Base-by-base conservation (phyloP, 2,888 invertebrate species). In the Plemyria rubiginata region DNA sequence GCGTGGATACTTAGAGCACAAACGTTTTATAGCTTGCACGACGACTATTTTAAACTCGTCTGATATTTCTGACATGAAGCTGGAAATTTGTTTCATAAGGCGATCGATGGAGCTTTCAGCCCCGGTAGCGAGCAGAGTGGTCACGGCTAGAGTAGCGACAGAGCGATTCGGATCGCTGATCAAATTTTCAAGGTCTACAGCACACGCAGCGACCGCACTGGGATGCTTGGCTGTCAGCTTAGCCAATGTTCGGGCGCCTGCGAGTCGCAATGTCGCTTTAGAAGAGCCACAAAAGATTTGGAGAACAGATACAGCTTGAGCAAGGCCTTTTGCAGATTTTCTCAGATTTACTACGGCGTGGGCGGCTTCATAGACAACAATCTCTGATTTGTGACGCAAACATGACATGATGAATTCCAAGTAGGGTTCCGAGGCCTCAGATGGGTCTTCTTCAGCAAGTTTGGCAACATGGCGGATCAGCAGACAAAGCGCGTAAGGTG, bases 11-110 rank as follows among this genome's bases (percentile, higher is more conserved):
- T 99, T 99, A 50, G 97, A 94, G 79, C 98, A 98, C 4, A 99
- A 91, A 0, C 98, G 96, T 71, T 97, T 93, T 56, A 97, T 96
- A 0, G 97, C 99, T 86, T 98, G 97, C 0, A 99, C 99, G 0
- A 99, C 99, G 0, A 99, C 99, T 51, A 99, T 97, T 92, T 99
- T 99, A 84, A 99, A 99, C 90, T 99, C 99, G 86, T 99, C 99
- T 0, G 99, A 98, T 72, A 99, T 99, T 92, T 99, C 99, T 0
- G 98, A 98, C 58, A 99, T 99, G 85, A 99, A 99, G 11, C 97
- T 96, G 0, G 99, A 97, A 71, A 99, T 99, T 88, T 99, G 99
- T 86, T 99, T 99, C 99, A 99, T 99, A 13, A 99, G 92, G 57
- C 99, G 95, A 82, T 99, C 99, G 0, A 99, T 98, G 0, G 99